phyloP scores from a whole-genome alignment of 2,888 invertebrate species.

The Aphodius granarius region DNA sequence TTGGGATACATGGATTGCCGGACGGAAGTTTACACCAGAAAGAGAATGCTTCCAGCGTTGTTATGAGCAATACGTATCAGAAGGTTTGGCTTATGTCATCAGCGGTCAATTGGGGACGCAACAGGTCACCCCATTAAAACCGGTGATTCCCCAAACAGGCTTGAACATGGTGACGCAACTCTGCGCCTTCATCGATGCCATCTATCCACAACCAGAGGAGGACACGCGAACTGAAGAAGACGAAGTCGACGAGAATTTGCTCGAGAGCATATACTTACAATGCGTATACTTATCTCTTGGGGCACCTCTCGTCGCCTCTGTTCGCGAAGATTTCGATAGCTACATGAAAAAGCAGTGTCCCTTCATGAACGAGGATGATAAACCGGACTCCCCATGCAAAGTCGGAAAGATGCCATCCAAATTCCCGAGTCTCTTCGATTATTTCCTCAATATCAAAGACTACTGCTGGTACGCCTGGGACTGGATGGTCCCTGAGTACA shows the following conservation, averaged over 20 bases:
- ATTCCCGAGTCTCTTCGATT: conserved; percentile 78
- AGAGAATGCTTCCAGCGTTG: conserved; percentile 56
- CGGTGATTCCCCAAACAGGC: conserved; percentile 81
- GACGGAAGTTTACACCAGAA: conserved; percentile 57
- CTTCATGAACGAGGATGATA: conserved; percentile 71
- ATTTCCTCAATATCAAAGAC: conserved; percentile 69
- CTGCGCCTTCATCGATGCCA: conserved; percentile 76
- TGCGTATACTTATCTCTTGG: conserved; percentile 86
- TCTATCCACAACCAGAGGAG: conserved; percentile 56
- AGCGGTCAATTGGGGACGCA: conserved; percentile 75
- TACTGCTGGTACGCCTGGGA: conserved; percentile 85
- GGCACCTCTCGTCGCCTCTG: conserved; percentile 71
- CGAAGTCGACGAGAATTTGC: conserved; percentile 59
- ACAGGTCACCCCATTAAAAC: conserved; percentile 73
- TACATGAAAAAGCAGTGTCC: conserved; percentile 76
- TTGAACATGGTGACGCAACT: conserved; percentile 87
- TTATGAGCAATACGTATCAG: conserved; percentile 76
- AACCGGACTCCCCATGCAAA: conserved; percentile 64
- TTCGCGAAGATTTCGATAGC: conserved; percentile 73
- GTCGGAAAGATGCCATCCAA: conserved; percentile 70
- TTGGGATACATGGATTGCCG: conserved; percentile 80
- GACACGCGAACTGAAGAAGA: conserved; percentile 55
- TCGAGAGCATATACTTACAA: conserved; percentile 74
- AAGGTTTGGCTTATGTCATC: conserved; percentile 69
- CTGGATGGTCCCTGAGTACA: conserved; percentile 74